Evolutionary conservation across 2,888 invertebrate genomes (phyloP), one percentile per base, ranked within the genome.

Genomic region (Merodon equestris): DNA sequence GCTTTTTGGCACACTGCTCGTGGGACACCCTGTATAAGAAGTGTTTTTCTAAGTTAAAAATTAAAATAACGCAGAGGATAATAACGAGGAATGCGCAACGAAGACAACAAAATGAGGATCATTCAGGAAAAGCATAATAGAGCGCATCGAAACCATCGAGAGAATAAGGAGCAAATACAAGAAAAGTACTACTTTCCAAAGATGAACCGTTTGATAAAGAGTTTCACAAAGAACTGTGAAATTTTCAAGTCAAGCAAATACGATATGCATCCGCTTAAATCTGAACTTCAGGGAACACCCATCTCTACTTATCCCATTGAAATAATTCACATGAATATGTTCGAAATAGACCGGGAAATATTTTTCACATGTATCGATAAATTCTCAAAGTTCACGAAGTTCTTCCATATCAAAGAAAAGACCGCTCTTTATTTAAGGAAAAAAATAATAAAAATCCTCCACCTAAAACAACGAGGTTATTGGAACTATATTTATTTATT

Each of bases 341-440:
- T 60, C 27, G 61, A 63, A 44, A 63, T 45, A 0, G 42, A 56
- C 15, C 9, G 14, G 4, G 48, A 63, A 36, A 70, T 56, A 42
- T 63, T 56, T 1, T 56, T 71, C 1, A 63, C 50, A 9, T 44
- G 47, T 2, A 36, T 53, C 0, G 53, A 60, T 9, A 68, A 68
- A 34, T 67, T 67, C 40, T 67, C 44, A 2, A 67, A 67, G 18
- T 67, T 67, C 14, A 45, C 38, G 1, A 57, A 67, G 44, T 27
- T 57, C 1, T 40, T 66, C 12, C 40, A 19, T 17, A 50, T 67
- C 7, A 27, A 27, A 7, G 27, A 27, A 27, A 27, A 27, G 27
- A 4, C 27, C 27, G 57, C 27, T 27, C 27, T 27, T 27, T 27
- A 27, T 27, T 27, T 27, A 27, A 27, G 27, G 27, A 27, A 27